These are phyloP conservation scores for Sycophaga agraensis DNA, from an alignment of 1,140 invertebrate species.

Conservation along the genomic window DNA sequence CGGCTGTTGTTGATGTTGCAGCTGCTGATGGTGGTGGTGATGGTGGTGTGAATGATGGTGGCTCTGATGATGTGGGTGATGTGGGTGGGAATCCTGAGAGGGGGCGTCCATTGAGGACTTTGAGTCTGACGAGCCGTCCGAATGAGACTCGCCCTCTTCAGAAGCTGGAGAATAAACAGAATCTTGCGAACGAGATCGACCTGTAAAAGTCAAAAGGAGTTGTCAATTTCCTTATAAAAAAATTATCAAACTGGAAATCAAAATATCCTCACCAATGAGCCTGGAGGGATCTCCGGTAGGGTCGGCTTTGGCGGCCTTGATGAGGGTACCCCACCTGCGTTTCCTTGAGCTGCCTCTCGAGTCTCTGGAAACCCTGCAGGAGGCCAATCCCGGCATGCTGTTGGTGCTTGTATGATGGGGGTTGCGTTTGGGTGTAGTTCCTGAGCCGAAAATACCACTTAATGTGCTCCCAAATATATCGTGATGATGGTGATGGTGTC, in stretches of 20 bases:
- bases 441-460: constrained; percentile 51
- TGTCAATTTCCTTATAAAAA: too few species aligned
- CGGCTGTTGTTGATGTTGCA: constrained; percentile 31
- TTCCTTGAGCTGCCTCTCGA: constrained; percentile 48
- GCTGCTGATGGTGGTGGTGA: constrained; percentile 36
- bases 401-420: constrained; percentile 67
- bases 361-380: constrained; percentile 44
- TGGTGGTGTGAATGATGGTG: constrained; percentile 34
- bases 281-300: constrained; percentile 72
- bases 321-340: constrained; percentile 70
- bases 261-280: constrained; percentile 63
- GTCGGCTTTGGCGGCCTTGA: constrained; percentile 78
- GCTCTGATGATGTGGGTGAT: constrained; percentile 30
- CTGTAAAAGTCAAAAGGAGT: constrained; percentile 32
- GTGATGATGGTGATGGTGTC: constrained; percentile 41
- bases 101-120: constrained; percentile 50
- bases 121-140: constrained; percentile 51
- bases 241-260: not conserved
- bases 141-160: constrained; percentile 50
- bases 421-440: constrained; percentile 55
- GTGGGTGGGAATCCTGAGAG: constrained; percentile 39
- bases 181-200: constrained; percentile 69
- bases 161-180: constrained; percentile 68
- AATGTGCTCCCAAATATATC: constrained; percentile 55
- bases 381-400: constrained; percentile 50